A percentile compares a stretch with the other conserved stretches of the same genome.
Conservation (phyloP, 1,140 invertebrate genomes). For the Arctopsyche grandis region DNA sequence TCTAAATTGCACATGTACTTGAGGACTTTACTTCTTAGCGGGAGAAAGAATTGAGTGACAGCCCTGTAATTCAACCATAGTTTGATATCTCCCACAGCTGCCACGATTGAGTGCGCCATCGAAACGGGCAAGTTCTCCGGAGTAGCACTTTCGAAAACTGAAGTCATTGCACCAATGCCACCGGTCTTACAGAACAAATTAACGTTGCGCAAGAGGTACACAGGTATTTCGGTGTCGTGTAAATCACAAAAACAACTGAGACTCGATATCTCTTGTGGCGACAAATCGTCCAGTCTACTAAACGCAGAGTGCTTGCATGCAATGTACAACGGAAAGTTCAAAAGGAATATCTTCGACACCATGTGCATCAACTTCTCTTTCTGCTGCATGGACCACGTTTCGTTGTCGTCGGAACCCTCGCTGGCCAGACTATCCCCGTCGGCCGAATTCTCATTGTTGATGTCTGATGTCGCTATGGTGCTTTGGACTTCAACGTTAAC, state of each 20-base stretch:
- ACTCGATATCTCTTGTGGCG: constrained; percentile 79
- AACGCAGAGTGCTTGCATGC: constrained; percentile 88
- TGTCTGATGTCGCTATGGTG: constrained; percentile 27
- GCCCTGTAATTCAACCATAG: constrained; percentile 94
- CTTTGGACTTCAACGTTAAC: constrained; percentile 56
- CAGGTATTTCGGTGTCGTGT: constrained; percentile 91
- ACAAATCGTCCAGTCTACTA: constrained; percentile 79
- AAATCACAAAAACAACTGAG: constrained; percentile 89
- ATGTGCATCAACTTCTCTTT: constrained; percentile 82
- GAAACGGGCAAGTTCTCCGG: constrained; percentile 82
- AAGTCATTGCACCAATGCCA: constrained; percentile 85
- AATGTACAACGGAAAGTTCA: constrained; percentile 92
- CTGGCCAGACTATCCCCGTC: constrained; percentile 55
- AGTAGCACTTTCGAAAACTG: constrained; percentile 81
- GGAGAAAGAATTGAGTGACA: constrained; percentile 87
- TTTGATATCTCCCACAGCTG: constrained; percentile 90
- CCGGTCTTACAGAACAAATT: constrained; percentile 91
- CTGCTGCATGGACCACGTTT: constrained; percentile 77
- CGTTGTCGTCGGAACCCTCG: constrained; percentile 57
- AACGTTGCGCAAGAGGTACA: constrained; percentile 88
- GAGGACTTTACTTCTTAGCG: constrained; percentile 84
- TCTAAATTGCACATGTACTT: constrained; percentile 93
- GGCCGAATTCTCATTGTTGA: constrained; percentile 44
- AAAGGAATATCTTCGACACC: constrained; percentile 81
- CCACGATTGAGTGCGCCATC: constrained; percentile 90